These are phyloP conservation scores for Protosalanx chinensis DNA, from an alignment of 2,797 vertebrate species.

Conservation along the genomic window DNA sequence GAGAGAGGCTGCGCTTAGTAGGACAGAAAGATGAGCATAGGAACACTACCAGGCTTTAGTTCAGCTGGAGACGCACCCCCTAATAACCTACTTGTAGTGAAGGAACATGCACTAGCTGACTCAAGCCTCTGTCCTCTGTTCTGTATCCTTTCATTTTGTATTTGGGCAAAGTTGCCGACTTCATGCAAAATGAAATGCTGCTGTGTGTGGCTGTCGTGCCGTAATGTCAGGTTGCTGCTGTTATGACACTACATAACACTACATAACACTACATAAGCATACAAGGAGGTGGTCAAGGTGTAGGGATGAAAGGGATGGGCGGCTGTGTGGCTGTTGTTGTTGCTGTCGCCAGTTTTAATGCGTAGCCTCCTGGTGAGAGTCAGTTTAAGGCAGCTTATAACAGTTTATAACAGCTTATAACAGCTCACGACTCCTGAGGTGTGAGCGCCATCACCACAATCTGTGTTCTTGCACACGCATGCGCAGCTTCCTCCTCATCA, in stretches of 20 bases:
- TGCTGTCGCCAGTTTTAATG: not conserved
- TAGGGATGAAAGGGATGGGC: not conserved
- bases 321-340: not conserved
- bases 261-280: not conserved
- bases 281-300: not conserved
- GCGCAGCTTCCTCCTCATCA: conserved; percentile 47
- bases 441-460: not conserved
- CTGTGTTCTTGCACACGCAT: conserved; percentile 39
- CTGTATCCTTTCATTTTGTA: conserved; percentile 2
- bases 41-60: not conserved
- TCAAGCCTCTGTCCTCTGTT: not conserved
- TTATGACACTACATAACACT: not conserved
- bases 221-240: conserved; percentile 3
- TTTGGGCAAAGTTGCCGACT: not conserved
- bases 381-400: not conserved
- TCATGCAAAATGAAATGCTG: conserved; percentile 1
- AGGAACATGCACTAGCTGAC: not conserved
- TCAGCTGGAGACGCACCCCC: too few relatives aligned
- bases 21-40: not conserved
- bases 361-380: not conserved
- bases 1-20: not conserved
- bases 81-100: not conserved
- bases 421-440: not conserved
- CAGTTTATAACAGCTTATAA: not conserved
- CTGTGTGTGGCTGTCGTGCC: not conserved